Conservation (phyloP, 2,888 invertebrate species). For the Melipona beecheii region DNA sequence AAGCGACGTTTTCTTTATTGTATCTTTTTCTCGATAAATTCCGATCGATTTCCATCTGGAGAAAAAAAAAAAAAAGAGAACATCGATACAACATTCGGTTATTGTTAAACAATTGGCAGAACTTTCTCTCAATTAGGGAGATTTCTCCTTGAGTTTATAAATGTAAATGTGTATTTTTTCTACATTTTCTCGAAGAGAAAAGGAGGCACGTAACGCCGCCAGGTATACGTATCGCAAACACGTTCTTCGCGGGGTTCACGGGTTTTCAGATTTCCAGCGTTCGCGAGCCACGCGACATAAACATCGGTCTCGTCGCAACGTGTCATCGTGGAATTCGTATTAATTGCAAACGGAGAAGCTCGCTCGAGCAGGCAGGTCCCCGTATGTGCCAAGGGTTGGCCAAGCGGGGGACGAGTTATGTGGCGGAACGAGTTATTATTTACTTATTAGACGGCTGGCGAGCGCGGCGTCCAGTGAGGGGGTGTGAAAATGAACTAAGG, state of each 20-base stretch:
- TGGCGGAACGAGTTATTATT: conserved; percentile 80
- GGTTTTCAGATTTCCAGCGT: conserved; percentile 10
- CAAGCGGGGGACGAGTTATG: conserved; percentile 69
- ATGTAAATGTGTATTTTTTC: too few species aligned
- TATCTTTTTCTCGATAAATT: too few species aligned
- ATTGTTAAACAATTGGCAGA: too few species aligned
- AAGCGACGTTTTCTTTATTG: too few species aligned
- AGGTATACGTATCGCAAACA: neutral
- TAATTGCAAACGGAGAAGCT: conserved; percentile 54
- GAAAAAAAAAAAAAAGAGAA: too few species aligned
- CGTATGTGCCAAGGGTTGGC: conserved; percentile 20
- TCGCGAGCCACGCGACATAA: conserved; percentile 38
- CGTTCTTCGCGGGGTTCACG: neutral
- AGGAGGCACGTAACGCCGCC: neutral
- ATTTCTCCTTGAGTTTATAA: too few species aligned
- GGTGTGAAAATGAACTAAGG: conserved; percentile 81
- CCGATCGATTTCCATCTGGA: too few species aligned
- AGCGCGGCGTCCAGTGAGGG: conserved; percentile 63
- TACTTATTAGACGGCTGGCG: conserved; percentile 77
- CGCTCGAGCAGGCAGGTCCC: conserved; percentile 13
- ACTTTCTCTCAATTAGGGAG: too few species aligned
- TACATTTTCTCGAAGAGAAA: too few species aligned
- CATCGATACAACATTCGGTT: too few species aligned
- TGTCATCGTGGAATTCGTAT: conserved; percentile 61
- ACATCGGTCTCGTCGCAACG: conserved; percentile 25